phyloP scores from a whole-genome alignment of 2,888 invertebrate genomes.

The Nasonovia ribisnigri region DNA sequence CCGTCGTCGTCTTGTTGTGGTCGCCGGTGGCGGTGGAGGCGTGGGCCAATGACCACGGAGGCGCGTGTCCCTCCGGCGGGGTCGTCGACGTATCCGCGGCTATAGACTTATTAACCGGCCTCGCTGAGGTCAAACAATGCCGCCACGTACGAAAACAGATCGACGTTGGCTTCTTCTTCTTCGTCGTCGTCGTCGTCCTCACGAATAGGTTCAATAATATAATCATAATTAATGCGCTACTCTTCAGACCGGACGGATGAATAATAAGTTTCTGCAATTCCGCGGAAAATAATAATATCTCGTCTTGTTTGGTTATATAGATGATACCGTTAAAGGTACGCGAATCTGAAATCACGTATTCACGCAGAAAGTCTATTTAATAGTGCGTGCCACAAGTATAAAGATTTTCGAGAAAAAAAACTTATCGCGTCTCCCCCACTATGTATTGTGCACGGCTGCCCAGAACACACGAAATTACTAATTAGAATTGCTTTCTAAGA shows the following conservation, averaged over 20 bases:
- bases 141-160: background rate
- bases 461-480: no score
- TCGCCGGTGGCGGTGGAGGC: background rate
- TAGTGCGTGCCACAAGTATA: background rate
- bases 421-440: background rate
- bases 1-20: conserved; percentile 16
- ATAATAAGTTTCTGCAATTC: background rate
- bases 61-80: conserved; percentile 49
- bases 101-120: background rate
- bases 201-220: background rate
- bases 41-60: conserved; percentile 50
- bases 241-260: background rate
- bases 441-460: no score
- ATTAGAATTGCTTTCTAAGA: no score
- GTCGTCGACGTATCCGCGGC: background rate
- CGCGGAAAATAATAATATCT: background rate
- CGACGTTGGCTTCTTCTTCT: background rate
- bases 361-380: background rate
- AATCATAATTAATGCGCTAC: background rate
- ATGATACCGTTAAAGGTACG: background rate
- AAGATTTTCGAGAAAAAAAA: background rate
- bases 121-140: background rate
- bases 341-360: background rate
- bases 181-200: background rate
- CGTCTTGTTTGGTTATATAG: background rate